Conservation (phyloP, 2,113 vertebrate species). For the Rhodinocichla rosea region DNA sequence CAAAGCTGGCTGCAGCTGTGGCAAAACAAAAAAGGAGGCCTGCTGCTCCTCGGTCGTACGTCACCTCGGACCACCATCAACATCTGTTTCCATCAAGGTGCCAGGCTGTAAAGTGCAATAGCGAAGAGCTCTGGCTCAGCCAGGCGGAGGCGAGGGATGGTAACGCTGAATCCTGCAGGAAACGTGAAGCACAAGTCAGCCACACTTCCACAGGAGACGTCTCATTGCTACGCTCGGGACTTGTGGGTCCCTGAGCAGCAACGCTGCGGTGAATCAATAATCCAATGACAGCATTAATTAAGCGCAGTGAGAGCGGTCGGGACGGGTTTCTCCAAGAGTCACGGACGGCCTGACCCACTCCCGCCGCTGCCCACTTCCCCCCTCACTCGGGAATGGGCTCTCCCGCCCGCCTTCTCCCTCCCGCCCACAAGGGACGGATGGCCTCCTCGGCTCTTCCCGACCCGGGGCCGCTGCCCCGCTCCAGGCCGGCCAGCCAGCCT, state of each 20-base stretch:
- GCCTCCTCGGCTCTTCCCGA: no score
- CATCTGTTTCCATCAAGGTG: background rate
- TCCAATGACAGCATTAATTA: rapidly evolving
- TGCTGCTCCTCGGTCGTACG: background rate
- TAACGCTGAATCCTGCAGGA: background rate
- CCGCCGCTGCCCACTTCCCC: background rate
- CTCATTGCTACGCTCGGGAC: no score
- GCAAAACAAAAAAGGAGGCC: background rate
- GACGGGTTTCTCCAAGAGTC: rapidly evolving
- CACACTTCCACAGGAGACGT: background rate
- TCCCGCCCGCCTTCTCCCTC: background rate
- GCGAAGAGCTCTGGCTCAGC: background rate
- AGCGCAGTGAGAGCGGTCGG: rapidly evolving
- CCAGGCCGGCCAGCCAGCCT: no score
- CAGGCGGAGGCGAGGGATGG: background rate
- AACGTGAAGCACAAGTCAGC: background rate
- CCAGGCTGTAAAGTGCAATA: background rate
- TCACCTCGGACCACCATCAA: conserved; percentile 5
- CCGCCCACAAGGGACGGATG: no score
- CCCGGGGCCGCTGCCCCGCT: no score
- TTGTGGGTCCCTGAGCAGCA: background rate
- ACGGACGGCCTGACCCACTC: rapidly evolving
- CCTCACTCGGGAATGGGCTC: background rate
- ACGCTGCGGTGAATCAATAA: rapidly evolving
- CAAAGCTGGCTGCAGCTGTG: background rate